These are phyloP conservation scores for Geopemphigus sp. DNA, from an alignment of 1,140 invertebrate genomes.

Conservation along the genomic window DNA sequence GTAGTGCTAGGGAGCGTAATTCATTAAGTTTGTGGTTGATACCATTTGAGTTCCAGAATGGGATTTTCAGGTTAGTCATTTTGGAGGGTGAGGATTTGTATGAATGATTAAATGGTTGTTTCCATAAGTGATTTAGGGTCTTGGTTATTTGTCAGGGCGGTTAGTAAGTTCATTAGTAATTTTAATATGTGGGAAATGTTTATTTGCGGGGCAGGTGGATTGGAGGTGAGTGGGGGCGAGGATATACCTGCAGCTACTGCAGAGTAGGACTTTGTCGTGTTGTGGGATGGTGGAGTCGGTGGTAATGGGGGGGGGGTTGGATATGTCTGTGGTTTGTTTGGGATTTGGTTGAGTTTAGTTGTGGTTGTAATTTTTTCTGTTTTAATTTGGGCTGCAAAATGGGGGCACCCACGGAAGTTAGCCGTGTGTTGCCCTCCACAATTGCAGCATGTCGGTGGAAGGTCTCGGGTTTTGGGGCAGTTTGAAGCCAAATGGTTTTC, in stretches of 20 bases:
- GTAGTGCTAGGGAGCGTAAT: neutral
- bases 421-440: neutral
- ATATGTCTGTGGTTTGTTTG: no score
- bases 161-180: neutral
- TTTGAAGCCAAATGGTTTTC: neutral
- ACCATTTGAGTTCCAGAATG: neutral
- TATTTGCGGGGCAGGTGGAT: no score
- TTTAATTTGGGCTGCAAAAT: neutral
- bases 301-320: neutral
- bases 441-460: neutral
- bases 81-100: neutral
- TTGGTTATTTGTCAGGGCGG: neutral
- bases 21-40: neutral
- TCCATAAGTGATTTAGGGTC: neutral
- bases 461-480: constrained; percentile 1
- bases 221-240: accelerated
- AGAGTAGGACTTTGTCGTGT: neutral
- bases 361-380: neutral
- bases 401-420: neutral
- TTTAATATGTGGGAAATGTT: neutral
- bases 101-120: neutral
- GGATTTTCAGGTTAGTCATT: neutral
- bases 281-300: neutral
- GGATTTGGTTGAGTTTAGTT: neutral
- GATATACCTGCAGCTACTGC: neutral